Conservation (phyloP, 2,113 vertebrate species). For the Pterocles orientalis region DNA sequence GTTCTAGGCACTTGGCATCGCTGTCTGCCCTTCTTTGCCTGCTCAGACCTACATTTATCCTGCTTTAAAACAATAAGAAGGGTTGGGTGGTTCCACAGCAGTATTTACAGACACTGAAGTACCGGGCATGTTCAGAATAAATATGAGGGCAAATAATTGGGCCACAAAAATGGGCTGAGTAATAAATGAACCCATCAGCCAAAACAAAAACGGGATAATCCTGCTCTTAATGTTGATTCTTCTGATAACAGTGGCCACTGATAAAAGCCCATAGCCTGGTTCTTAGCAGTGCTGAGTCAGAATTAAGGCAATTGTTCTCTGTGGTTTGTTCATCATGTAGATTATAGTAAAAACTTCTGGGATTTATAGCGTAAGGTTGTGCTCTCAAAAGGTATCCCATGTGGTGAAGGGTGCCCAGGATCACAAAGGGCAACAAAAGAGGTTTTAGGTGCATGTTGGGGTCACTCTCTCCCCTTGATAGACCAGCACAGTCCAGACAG, state of each 20-base stretch:
- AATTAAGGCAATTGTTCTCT: not conserved
- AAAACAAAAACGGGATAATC: not conserved
- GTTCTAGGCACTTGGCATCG: constrained; percentile 9
- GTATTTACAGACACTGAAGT: not conserved
- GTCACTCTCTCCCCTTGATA: not conserved
- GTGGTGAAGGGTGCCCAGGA: not conserved
- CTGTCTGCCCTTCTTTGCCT: not conserved
- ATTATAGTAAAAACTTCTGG: not conserved
- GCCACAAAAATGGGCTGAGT: not conserved
- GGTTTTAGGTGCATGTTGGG: not conserved
- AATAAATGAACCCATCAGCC: not conserved
- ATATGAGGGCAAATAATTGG: not conserved
- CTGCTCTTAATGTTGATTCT: not conserved
- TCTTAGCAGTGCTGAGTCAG: not conserved
- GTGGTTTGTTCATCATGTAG: not conserved
- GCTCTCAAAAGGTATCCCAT: not conserved
- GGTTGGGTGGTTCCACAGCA: not conserved
- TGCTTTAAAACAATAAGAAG: not conserved
- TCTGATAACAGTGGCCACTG: not conserved
- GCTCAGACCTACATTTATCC: not conserved
- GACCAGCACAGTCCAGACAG: not conserved
- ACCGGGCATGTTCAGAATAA: not conserved
- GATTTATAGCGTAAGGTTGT: not conserved
- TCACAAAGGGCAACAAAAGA: not conserved
- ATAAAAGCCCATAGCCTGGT: not conserved